These are phyloP conservation scores for Crocodylus rhombifer DNA, from an alignment of 2,797 vertebrate species.

Conservation along the genomic window DNA sequence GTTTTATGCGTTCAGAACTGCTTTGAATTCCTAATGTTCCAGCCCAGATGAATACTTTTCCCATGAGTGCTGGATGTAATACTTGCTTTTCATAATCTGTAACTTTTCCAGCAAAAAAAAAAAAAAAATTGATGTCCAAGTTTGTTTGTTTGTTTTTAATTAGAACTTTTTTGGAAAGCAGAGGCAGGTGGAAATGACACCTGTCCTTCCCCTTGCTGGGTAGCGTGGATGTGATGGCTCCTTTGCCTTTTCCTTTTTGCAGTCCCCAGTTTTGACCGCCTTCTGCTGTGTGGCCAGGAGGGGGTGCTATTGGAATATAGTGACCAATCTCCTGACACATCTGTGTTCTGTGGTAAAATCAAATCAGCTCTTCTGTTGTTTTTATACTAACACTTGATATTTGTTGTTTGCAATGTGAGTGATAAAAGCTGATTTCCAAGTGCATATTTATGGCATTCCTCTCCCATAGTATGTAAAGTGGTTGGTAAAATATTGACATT, in stretches of 20 bases:
- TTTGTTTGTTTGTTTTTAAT: neutral
- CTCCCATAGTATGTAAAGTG: rapidly evolving
- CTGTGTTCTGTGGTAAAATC: too few relatives aligned
- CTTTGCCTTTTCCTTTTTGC: neutral
- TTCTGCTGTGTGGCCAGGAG: neutral
- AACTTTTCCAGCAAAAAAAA: neutral
- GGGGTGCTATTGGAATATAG: neutral
- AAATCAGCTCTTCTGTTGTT: neutral
- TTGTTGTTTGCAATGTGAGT: neutral
- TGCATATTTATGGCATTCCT: neutral
- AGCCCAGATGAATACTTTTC: neutral
- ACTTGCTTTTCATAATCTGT: neutral
- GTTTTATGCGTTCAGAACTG: neutral
- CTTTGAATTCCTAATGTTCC: neutral
- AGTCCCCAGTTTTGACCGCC: neutral
- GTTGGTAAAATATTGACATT: neutral
- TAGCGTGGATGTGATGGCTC: too few relatives aligned
- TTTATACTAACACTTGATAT: conserved; percentile 9
- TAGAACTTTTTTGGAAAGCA: neutral
- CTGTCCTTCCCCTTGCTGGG: neutral
- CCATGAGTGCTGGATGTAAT: neutral
- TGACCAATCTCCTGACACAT: neutral
- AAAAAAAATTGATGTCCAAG: neutral
- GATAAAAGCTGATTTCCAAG: neutral
- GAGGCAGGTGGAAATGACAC: neutral